Evolutionary conservation across 2,797 vertebrate species (phyloP).

Genomic region (Apogon hyalosoma): DNA sequence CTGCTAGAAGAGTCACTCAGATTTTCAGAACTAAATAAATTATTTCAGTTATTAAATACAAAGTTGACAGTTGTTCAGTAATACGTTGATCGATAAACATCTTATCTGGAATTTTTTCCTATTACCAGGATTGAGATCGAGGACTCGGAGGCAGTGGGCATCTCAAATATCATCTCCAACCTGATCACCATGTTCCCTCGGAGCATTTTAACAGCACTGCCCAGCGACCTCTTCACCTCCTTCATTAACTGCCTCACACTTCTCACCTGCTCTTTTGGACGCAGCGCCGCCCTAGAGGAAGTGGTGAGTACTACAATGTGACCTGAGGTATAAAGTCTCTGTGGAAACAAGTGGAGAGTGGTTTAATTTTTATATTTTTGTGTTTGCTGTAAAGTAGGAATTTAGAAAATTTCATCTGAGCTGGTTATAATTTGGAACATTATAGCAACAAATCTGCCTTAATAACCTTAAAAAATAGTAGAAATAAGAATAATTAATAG

Average conservation of each 20-base stretch:
- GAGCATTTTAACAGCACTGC: constrained; percentile 93
- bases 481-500: too few species aligned
- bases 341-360: too few species aligned
- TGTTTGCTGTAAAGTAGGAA: too few species aligned
- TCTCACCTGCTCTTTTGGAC: constrained; percentile 97
- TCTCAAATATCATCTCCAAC: constrained; percentile 98
- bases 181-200: constrained; percentile 97
- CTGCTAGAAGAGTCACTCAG: not conserved
- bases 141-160: constrained; percentile 97
- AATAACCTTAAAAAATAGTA: too few species aligned
- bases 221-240: constrained; percentile 96
- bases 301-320: constrained; percentile 85
- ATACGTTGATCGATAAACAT: not conserved
- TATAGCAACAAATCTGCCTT: not conserved
- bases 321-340: too few species aligned
- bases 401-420: too few species aligned
- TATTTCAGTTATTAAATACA: not conserved
- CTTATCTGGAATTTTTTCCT: constrained; percentile 19
- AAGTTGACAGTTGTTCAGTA: not conserved
- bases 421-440: not conserved
- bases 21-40: not conserved
- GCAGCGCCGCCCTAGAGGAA: constrained; percentile 97
- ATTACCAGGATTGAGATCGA: constrained; percentile 95
- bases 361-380: too few species aligned
- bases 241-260: constrained; percentile 98